Conservation (phyloP, 2,113 vertebrate species). For the Passer montanus region DNA sequence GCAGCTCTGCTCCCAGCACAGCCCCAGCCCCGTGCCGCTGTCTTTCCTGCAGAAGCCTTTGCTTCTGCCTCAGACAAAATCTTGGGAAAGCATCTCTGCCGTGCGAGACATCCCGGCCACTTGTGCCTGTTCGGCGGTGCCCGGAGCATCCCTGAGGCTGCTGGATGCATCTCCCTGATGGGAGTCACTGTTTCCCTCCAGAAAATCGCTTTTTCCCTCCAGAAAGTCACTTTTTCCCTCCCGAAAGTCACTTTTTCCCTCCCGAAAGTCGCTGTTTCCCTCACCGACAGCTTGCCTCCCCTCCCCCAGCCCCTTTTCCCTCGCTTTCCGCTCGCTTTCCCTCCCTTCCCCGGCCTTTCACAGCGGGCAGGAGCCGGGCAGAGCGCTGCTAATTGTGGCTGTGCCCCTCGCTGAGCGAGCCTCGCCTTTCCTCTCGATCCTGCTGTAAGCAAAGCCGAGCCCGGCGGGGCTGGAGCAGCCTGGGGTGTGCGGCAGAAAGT, state of each 20-base stretch:
- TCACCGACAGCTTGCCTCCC: neutral
- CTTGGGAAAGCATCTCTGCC: fast-evolving
- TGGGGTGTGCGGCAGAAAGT: fast-evolving
- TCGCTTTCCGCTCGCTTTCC: neutral
- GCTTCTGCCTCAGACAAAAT: neutral
- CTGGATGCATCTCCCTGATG: conserved; percentile 60
- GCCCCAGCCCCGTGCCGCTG: fast-evolving
- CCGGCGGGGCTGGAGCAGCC: neutral
- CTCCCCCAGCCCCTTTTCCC: conserved; percentile 33
- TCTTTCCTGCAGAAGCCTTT: neutral
- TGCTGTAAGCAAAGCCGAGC: neutral
- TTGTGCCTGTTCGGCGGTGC: fast-evolving
- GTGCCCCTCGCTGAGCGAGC: conserved; percentile 40
- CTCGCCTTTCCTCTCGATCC: neutral
- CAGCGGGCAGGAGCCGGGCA: neutral
- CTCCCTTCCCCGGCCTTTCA: conserved; percentile 41
- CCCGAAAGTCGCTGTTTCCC: neutral
- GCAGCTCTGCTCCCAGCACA: neutral
- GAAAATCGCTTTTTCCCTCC: neutral
- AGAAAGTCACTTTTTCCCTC: neutral
- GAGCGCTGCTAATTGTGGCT: conserved; percentile 67
- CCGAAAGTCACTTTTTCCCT: neutral
- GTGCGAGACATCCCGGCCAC: fast-evolving
- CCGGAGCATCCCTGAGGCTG: neutral
- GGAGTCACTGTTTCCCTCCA: neutral